phyloP scores from a whole-genome alignment of 2,888 invertebrate species.

The Pyralis farinalis region DNA sequence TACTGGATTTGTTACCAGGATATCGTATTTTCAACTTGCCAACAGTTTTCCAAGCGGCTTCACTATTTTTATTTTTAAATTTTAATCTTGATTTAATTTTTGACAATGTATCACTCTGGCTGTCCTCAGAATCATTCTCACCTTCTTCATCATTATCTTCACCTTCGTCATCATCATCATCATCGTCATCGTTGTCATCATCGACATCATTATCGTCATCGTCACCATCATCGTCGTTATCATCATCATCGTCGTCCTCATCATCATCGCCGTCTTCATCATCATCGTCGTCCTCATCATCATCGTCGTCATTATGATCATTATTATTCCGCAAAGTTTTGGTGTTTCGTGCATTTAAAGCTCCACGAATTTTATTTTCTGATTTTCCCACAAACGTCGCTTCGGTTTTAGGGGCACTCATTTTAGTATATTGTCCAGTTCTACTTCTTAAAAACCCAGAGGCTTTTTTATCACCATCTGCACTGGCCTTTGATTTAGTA shows the following conservation, averaged over 20 bases:
- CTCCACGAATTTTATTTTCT: conserved; percentile 26
- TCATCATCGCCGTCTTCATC: conserved; percentile 51
- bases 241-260: conserved; percentile 41
- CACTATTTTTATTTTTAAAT: conserved; percentile 12
- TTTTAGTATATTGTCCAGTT: conserved; percentile 32
- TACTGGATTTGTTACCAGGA: conserved; percentile 27
- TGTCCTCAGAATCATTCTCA: conserved; percentile 37
- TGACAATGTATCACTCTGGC: background rate
- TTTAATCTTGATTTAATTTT: conserved; percentile 14
- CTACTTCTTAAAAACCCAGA: conserved; percentile 49
- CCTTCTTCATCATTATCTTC: conserved; percentile 58
- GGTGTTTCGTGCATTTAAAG: conserved; percentile 34
- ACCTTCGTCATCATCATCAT: conserved; percentile 52
- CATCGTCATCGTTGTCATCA: conserved; percentile 60
- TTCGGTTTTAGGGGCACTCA: conserved; percentile 33
- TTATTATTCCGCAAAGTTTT: conserved; percentile 9
- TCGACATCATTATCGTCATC: conserved; percentile 67
- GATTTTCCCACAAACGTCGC: conserved; percentile 57
- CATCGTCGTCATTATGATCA: conserved; percentile 35
- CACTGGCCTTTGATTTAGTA: conserved; percentile 73
- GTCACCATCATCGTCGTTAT: conserved; percentile 51
- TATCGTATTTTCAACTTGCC: conserved; percentile 27
- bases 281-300: conserved; percentile 50
- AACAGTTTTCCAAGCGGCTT: conserved; percentile 26
- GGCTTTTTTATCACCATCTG: conserved; percentile 68